Evolutionary conservation across 1,140 invertebrate species (phyloP), one percentile per base, ranked within the genome.

Genomic region (Aphelenchoides besseyi): DNA sequence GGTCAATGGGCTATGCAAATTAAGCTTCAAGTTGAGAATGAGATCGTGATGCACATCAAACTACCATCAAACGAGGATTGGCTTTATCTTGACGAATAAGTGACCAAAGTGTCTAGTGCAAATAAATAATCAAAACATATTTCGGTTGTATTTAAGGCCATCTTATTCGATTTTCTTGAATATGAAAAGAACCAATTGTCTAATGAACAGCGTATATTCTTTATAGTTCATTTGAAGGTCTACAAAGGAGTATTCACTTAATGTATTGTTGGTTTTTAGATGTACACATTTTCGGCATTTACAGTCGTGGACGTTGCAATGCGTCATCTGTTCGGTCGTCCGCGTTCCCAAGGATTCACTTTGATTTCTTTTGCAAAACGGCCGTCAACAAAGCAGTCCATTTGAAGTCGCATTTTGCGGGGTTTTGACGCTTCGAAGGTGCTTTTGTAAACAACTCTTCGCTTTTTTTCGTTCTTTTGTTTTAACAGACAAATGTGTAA

Each of bases 1-100:
- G 55, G 55, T 23, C 5, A 59, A 59, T 59, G 55, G 55, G 5
- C 5, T 8, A 8, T 41, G 37, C 37, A 59, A 59, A 23, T 59
- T 5, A 33, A 33, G 23, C 26, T 33, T 18, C 55, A 59, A 59
- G 32, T 33, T 5, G 55, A 18, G 16, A 33, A 33, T 18, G 26
- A 33, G 18, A 33, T 33, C 12, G 55, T 18, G 5, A 5, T 59
- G 5, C 26, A 59, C 18, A 18, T 59, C 55, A 59, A 59, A 29
- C 5, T 59, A 8, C 55, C 55, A 28, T 8, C 5, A 5, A 59
- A 59, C 18, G 5, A 28, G 12, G 55, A 59, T 23, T 59, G 55
- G 55, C 55, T 59, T 28, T 59, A 23, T 5, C 55, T 59, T 12
- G 55, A 59, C 55, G 55, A 59, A 23, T 59, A 33, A 59, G 16